Evolutionary conservation across 2,113 vertebrate species (phyloP), one percentile per base, ranked within the genome.

Genomic region (Tretioscincus oriximinensis): DNA sequence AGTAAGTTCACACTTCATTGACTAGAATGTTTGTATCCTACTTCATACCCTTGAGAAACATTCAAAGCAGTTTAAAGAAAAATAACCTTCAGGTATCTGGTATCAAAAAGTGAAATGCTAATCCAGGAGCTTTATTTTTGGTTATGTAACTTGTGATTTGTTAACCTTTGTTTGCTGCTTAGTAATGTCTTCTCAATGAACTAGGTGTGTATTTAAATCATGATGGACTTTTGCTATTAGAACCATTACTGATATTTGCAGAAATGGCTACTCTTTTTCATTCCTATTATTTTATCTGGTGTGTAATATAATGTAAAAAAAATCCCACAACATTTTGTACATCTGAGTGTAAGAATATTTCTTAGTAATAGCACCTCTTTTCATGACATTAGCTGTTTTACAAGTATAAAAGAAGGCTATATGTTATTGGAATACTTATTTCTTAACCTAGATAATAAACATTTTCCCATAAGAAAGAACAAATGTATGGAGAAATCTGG

Each of bases 1-100:
- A 88, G 96, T 96, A 88, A 94, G 96, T 95, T 64, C 22, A 26
- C n/a, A 20, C 18, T 64, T 64, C 8, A 26, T 31, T 66, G 26
- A 28, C n/a, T 28, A 65, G 64, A 65, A 66, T 31, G 29, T 29
- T 66, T 66, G 14, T 9, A 66, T 66, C 65, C 65, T 29, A 66
- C 65, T 29, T 66, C n/a, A 66, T 14, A 66, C 12, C n/a, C 65
- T 5, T 14, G 14, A n/a, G n/a, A 66, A 31, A 14, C 6, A 29
- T 18, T 66, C 65, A 29, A 18, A 51, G 49, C 49, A 5, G 49
- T 51, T 3, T 51, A 51, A 51, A 51, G 49, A 14, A 51, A 51
- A 51, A 51, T 9, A 9, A 51, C 49, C 49, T 51, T 51, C 49
- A 51, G 49, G 49, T 51, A 9, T 8, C 35, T 41, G 35, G 35